Percentiles rank a stretch among this genome's conserved stretches.
phyloP scores from a whole-genome alignment of 2,797 vertebrate species.

The Coregonus ussuriensis region DNA sequence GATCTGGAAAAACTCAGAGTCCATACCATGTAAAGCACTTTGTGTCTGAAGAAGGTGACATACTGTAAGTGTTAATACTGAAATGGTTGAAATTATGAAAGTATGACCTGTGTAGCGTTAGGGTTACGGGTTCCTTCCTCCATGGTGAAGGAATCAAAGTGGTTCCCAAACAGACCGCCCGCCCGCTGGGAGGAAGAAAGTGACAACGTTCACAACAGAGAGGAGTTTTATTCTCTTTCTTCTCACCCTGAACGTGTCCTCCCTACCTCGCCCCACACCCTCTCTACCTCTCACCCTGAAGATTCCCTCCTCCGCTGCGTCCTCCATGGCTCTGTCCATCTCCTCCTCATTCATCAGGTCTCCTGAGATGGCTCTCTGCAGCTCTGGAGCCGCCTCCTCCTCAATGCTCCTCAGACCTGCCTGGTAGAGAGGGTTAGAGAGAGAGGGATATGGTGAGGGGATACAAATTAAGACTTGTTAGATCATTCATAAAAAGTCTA shows the following conservation, averaged over 20 bases:
- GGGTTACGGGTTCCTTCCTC: conserved; percentile 72
- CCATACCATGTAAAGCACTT: neutral
- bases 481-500: no score
- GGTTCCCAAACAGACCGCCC: conserved; percentile 85
- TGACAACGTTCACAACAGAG: no score
- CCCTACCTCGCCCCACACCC: neutral
- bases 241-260: neutral
- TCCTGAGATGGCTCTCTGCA: conserved; percentile 88
- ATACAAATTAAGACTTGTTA: no score
- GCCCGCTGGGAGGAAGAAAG: conserved; percentile 74
- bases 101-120: neutral
- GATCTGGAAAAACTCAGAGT: neutral
- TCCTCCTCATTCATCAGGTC: conserved; percentile 88
- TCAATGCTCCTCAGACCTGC: conserved; percentile 90
- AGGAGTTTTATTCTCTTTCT: neutral
- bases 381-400: conserved; percentile 85
- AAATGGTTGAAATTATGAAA: neutral
- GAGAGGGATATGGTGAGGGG: no score
- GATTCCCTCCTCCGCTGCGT: conserved; percentile 84
- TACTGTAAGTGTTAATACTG: neutral
- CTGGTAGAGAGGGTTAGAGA: conserved; percentile 54
- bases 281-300: conserved; percentile 75
- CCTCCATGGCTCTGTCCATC: conserved; percentile 82
- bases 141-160: conserved; percentile 79
- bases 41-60: neutral